Conservation (phyloP, 2,888 invertebrate species). For the Pristionchus arcanus region DNA sequence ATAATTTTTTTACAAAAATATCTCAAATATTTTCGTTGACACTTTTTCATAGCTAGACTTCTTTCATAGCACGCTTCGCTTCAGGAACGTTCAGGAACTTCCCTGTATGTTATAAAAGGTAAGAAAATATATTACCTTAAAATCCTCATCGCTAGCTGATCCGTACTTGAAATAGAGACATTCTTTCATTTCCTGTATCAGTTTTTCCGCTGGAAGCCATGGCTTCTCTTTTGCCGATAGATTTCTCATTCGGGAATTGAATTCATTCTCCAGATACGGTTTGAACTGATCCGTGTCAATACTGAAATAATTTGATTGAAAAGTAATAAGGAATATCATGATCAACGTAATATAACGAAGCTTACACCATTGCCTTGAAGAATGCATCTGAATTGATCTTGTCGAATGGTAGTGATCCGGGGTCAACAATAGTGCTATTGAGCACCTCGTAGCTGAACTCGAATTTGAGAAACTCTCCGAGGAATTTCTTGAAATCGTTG, state of each 20-base stretch:
- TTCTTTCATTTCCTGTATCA: conserved; percentile 56
- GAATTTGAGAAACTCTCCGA: conserved; percentile 56
- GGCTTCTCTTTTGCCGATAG: conserved; percentile 38
- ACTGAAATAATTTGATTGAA: background rate
- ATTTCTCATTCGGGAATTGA: conserved; percentile 48
- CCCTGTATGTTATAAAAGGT: background rate
- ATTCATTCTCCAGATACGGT: conserved; percentile 54
- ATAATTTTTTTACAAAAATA: too few species aligned
- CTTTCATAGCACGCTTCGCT: too few species aligned
- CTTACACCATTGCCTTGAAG: conserved; percentile 57
- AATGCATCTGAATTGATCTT: conserved; percentile 53
- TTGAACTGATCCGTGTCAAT: conserved; percentile 35
- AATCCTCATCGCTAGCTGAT: conserved; percentile 56
- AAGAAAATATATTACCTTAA: conserved; percentile 15
- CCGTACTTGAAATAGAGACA: conserved; percentile 30
- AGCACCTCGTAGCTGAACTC: conserved; percentile 55
- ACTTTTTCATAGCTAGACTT: too few species aligned
- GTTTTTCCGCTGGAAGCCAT: conserved; percentile 55
- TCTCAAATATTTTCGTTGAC: too few species aligned
- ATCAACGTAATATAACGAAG: background rate
- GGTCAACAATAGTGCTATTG: conserved; percentile 53
- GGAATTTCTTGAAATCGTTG: conserved; percentile 49
- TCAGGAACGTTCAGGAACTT: background rate
- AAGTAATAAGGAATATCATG: background rate
- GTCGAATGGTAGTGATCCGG: conserved; percentile 53